Conservation (phyloP, 2,888 invertebrate genomes). For the Ophion obscuratus region DNA sequence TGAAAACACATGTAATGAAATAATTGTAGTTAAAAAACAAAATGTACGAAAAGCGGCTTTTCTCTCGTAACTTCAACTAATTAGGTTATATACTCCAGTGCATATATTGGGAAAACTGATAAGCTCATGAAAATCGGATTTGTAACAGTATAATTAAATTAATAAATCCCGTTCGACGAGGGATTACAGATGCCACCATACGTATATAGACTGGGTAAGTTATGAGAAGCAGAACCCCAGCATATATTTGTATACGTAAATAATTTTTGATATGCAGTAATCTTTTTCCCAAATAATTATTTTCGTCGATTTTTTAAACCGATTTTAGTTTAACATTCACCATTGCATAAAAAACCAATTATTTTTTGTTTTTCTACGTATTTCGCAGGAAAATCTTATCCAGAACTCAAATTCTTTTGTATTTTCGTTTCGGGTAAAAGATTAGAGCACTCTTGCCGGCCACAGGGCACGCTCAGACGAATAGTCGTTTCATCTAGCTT, state of each 20-base stretch:
- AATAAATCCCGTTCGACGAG: conserved; percentile 12
- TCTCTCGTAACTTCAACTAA: not conserved
- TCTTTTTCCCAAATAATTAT: not conserved
- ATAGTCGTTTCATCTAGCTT: too few species aligned
- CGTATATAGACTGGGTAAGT: not conserved
- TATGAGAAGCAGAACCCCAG: not conserved
- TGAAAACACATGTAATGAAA: not conserved
- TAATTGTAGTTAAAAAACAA: not conserved
- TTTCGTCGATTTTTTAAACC: not conserved
- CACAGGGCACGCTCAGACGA: too few species aligned
- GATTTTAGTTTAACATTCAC: too few species aligned
- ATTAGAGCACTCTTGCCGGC: too few species aligned
- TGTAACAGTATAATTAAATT: conserved; percentile 30
- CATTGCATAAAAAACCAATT: too few species aligned
- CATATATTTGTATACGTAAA: not conserved
- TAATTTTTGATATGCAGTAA: not conserved
- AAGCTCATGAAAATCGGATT: conserved; percentile 17
- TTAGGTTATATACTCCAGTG: not conserved
- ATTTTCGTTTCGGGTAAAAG: too few species aligned
- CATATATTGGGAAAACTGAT: not conserved
- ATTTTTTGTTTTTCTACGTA: too few species aligned
- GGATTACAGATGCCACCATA: not conserved
- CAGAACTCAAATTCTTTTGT: too few species aligned
- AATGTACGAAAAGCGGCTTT: not conserved
- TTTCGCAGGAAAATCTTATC: too few species aligned